Base-by-base conservation (phyloP, 2,797 vertebrate species). In the Amphiprion clarkii region DNA sequence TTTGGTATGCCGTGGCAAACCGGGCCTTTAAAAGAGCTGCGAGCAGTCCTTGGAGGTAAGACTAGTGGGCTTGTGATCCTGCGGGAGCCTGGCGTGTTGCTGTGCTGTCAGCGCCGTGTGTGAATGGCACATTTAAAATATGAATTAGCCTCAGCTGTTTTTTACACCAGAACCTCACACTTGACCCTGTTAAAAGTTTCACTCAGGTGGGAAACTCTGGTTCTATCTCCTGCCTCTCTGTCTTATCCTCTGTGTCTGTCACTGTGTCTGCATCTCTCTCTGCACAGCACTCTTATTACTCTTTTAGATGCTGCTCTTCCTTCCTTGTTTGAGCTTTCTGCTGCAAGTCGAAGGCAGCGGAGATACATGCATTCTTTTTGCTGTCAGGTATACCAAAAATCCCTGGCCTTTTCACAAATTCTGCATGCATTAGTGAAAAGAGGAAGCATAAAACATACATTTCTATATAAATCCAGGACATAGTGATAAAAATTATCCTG, bases 151-250 rank as follows among this genome's bases (percentile, higher is more conserved):
- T 6, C n/a, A 48, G 74, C 80, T 73, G 67, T 74, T 74, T 79
- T 87, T 71, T 55, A 49, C 85, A 62, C 48, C 19, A 59, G 25
- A 64, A 68, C 71, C 63, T 63, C 63, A 42, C 57, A 75, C 62
- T 90, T 90, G 89, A 91, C 89, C 87, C 82, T 66, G 85, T 76
- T 91, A 76, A 87, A 89, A 78, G 80, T 89, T 85, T 76, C 31
- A 67, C 75, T 64, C 71, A 76, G 83, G 71, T 75, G 76, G 59
- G 66, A 67, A 79, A 71, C 58, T 74, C 58, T 59, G 33, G 0
- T 57, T 48, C 65, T 63, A 46, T 58, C 23, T 53, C n/a, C 49
- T 3, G 27, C 49, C 6, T 36, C 49, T 31, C 68, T 14, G 55
- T 42, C 67, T 65, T 12, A 2, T 63, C 40, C 27, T 57, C 49